These are phyloP conservation scores for Pogonus chalceus DNA, from an alignment of 1,140 invertebrate species.

Conservation along the genomic window DNA sequence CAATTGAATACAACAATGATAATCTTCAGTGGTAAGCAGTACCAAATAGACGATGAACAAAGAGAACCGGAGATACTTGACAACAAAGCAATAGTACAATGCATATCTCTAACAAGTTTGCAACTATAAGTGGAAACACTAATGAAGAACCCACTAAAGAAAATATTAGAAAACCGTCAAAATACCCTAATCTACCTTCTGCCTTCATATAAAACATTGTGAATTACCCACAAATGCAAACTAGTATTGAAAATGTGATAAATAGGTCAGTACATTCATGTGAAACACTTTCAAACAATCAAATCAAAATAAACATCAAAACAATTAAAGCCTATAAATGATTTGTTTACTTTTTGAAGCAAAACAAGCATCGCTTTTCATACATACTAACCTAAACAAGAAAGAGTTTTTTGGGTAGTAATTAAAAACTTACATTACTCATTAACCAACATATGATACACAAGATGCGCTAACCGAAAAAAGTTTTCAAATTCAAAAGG, in stretches of 20 bases:
- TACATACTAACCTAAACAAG: background rate
- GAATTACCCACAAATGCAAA: background rate
- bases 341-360: background rate
- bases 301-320: background rate
- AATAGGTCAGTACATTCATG: background rate
- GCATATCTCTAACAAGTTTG: no score
- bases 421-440: constrained; percentile 8
- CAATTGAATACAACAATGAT: no score
- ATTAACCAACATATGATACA: background rate
- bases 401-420: no score
- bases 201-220: constrained; percentile 4
- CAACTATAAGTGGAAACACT: no score
- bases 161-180: no score
- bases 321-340: background rate
- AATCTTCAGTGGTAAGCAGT: no score
- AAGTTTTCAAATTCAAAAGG: constrained; percentile 13
- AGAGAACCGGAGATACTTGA: no score
- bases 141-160: no score
- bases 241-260: background rate
- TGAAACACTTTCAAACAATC: background rate
- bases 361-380: background rate
- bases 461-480: background rate
- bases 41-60: no score
- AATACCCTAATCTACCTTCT: constrained; percentile 1
- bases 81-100: no score